Percentiles rank a stretch among this genome's conserved stretches.
These are phyloP conservation scores for Corella eumyota DNA, from an alignment of 23 tunicate species.

Conservation along the genomic window DNA sequence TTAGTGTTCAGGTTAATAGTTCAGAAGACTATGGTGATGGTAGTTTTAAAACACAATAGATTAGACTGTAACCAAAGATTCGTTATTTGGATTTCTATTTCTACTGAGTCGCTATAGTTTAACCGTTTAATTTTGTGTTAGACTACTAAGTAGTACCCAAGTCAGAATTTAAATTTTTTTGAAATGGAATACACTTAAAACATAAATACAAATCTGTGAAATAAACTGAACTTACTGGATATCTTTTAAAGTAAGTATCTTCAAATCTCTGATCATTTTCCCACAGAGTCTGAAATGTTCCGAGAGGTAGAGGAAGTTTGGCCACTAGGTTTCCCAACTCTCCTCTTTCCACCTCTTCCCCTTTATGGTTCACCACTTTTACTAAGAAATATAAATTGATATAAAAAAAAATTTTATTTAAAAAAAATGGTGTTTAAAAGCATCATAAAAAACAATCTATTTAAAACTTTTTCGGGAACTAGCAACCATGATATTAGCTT, in stretches of 20 bases:
- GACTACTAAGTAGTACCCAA: too few relatives aligned
- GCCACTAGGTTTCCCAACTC: conserved; percentile 76
- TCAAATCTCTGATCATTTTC: conserved; percentile 53
- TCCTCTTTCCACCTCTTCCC: conserved; percentile 51
- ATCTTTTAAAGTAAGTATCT: conserved; percentile 68
- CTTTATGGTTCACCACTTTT: conserved; percentile 70
- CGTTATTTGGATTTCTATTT: background rate
- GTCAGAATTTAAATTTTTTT: too few relatives aligned
- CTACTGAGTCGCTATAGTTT: background rate
- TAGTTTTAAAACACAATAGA: too few relatives aligned
- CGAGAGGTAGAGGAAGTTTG: conserved; percentile 72
- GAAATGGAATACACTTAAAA: too few relatives aligned
- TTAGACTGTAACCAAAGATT: too few relatives aligned
- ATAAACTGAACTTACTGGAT: conserved; percentile 16
- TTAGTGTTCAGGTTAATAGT: too few relatives aligned
- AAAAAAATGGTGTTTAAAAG: background rate
- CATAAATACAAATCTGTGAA: background rate
- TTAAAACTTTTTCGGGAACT: too few relatives aligned
- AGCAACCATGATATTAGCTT: too few relatives aligned
- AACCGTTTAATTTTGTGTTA: too few relatives aligned
- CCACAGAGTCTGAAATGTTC: conserved; percentile 76
- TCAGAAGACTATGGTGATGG: too few relatives aligned
- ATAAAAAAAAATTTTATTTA: conserved; percentile 1
- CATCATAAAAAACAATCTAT: too few relatives aligned
- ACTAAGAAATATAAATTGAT: conserved; percentile 34